These are phyloP conservation scores for Polydrusus tereticollis DNA, from an alignment of 2,888 invertebrate genomes.

Conservation along the genomic window DNA sequence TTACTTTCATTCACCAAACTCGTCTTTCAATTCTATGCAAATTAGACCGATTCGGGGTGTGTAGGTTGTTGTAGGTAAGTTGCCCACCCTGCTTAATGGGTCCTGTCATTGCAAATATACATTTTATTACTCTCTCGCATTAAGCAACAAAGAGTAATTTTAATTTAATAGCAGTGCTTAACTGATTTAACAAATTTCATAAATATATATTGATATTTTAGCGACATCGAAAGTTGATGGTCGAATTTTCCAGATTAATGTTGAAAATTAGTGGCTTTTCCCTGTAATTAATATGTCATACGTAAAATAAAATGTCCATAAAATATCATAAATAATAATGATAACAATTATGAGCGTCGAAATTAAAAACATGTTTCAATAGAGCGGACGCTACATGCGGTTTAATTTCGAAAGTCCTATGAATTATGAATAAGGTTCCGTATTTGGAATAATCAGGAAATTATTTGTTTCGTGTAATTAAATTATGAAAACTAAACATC, in stretches of 20 bases:
- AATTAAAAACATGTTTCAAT: constrained; percentile 20
- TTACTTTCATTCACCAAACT: too few relatives aligned
- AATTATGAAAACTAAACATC: neutral
- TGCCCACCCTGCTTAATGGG: too few relatives aligned
- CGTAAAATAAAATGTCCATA: constrained; percentile 21
- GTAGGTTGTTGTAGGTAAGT: too few relatives aligned
- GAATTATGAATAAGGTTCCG: constrained; percentile 12
- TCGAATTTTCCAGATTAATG: constrained; percentile 13
- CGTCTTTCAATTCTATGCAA: too few relatives aligned
- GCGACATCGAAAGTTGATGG: neutral
- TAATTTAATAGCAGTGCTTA: too few relatives aligned
- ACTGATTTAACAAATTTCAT: neutral
- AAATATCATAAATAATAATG: constrained; percentile 23
- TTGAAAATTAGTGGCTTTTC: constrained; percentile 21
- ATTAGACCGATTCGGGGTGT: too few relatives aligned
- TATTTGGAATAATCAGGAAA: constrained; percentile 2
- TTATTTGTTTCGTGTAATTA: neutral
- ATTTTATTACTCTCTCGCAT: too few relatives aligned
- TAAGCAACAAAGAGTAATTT: too few relatives aligned
- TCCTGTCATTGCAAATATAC: too few relatives aligned
- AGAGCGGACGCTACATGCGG: constrained; percentile 1
- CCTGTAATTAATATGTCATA: constrained; percentile 17
- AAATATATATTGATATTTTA: constrained; percentile 4
- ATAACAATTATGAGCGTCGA: constrained; percentile 14
- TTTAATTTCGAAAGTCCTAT: constrained; percentile 16